Evolutionary conservation across 2,113 vertebrate genomes (phyloP).

Genomic region (Anhinga rufa): DNA sequence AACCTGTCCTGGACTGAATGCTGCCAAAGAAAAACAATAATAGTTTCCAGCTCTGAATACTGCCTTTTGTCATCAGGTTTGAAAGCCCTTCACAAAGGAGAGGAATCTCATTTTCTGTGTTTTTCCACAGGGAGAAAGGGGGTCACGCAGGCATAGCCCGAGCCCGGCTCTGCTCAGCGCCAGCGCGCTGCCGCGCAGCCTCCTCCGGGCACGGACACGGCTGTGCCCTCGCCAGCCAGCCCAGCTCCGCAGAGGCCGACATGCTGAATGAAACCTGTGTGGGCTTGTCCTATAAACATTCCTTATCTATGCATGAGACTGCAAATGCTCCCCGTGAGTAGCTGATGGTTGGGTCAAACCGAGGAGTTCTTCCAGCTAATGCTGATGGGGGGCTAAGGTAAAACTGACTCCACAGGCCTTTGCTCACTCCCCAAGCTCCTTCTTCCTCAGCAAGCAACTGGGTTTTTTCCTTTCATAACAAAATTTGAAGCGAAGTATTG

Average conservation of each 20-base stretch:
- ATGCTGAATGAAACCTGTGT: background rate
- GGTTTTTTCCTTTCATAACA: background rate
- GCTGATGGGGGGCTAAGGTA: background rate
- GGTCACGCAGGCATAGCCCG: background rate
- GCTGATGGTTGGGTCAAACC: background rate
- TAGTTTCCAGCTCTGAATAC: conserved; percentile 44
- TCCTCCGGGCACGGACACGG: background rate
- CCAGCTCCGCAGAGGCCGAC: background rate
- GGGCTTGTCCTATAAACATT: background rate
- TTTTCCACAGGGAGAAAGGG: conserved; percentile 30
- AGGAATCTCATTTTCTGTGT: conserved; percentile 58
- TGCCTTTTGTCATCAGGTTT: conserved; percentile 50
- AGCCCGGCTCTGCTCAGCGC: background rate
- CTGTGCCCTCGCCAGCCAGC: background rate
- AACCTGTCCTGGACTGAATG: conserved; percentile 42
- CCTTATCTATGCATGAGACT: background rate
- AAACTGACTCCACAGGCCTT: background rate
- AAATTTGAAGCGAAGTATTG: background rate
- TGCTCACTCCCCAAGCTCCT: background rate
- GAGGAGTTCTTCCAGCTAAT: background rate
- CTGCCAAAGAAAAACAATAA: conserved; percentile 36
- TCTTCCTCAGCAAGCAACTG: background rate
- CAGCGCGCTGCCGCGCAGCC: background rate
- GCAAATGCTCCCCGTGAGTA: background rate
- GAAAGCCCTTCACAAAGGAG: conserved; percentile 49